Percentiles rank a stretch among this genome's conserved stretches.
These are phyloP conservation scores for Clarias gariepinus DNA, from an alignment of 2,113 vertebrate species.

Conservation along the genomic window DNA sequence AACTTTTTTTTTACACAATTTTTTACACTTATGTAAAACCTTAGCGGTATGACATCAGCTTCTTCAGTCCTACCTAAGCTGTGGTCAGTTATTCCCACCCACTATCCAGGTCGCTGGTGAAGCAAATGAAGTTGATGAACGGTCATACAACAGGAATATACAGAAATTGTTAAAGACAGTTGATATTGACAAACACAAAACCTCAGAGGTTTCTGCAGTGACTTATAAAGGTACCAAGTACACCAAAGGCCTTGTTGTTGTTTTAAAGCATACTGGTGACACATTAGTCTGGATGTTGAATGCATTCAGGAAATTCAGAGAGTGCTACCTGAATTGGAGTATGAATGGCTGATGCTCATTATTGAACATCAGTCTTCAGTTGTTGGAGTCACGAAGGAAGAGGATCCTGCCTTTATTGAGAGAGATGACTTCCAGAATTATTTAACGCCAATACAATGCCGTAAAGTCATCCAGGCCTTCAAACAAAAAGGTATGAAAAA, in stretches of 20 bases:
- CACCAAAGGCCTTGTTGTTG: neutral
- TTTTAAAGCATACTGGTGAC: neutral
- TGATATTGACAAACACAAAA: neutral
- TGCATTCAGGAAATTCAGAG: too few species aligned
- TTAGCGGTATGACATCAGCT: neutral
- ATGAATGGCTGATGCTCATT: too few species aligned
- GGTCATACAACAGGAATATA: neutral
- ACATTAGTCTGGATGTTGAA: neutral
- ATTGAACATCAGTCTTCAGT: too few species aligned
- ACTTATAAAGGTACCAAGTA: neutral
- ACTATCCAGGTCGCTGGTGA: too few species aligned
- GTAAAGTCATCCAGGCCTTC: too few species aligned
- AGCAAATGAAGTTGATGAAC: neutral
- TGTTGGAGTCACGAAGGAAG: too few species aligned
- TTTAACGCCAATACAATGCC: too few species aligned
- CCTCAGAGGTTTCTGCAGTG: neutral
- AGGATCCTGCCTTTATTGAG: too few species aligned
- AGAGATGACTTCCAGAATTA: too few species aligned
- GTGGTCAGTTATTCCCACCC: neutral
- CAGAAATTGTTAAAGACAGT: neutral
- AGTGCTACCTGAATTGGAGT: too few species aligned
- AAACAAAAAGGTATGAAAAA: too few species aligned
- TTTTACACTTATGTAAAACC: neutral
- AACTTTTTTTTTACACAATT: neutral
- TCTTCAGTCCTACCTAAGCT: neutral